Evolutionary conservation across 2,888 invertebrate genomes (phyloP).

Genomic region (Orgyia antiqua): DNA sequence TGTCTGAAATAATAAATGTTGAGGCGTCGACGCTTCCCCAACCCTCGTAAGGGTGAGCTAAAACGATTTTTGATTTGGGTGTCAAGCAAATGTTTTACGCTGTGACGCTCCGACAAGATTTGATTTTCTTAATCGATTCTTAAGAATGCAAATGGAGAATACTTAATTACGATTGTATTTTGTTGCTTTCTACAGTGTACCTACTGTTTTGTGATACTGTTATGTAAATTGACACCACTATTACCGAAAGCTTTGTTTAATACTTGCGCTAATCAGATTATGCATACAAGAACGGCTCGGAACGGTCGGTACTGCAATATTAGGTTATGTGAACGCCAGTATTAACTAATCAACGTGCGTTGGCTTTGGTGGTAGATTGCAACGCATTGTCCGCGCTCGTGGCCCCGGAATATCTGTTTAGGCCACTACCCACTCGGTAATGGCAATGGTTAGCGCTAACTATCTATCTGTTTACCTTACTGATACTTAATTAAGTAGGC

Average conservation of each 20-base stretch:
- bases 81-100: conserved; percentile 78
- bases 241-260: conserved; percentile 66
- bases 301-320: conserved; percentile 52
- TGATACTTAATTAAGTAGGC: conserved; percentile 45
- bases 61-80: conserved; percentile 79
- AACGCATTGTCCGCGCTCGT: conserved; percentile 70
- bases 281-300: conserved; percentile 73
- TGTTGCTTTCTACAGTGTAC: conserved; percentile 35
- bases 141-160: conserved; percentile 51
- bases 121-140: conserved; percentile 77
- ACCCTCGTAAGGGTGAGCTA: conserved; percentile 65
- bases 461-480: conserved; percentile 31
- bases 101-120: conserved; percentile 67
- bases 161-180: conserved; percentile 30
- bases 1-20: conserved; percentile 79
- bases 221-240: conserved; percentile 56
- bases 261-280: conserved; percentile 76
- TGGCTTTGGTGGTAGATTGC: conserved; percentile 71
- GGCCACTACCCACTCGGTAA: conserved; percentile 72
- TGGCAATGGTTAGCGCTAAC: conserved; percentile 59
- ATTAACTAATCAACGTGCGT: conserved; percentile 76
- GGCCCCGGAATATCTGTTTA: conserved; percentile 76
- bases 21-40: conserved; percentile 74
- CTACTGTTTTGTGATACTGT: conserved; percentile 29
- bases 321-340: conserved; percentile 67